These are phyloP conservation scores for Xestia xanthographa DNA, from an alignment of 2,888 invertebrate genomes.

Conservation along the genomic window DNA sequence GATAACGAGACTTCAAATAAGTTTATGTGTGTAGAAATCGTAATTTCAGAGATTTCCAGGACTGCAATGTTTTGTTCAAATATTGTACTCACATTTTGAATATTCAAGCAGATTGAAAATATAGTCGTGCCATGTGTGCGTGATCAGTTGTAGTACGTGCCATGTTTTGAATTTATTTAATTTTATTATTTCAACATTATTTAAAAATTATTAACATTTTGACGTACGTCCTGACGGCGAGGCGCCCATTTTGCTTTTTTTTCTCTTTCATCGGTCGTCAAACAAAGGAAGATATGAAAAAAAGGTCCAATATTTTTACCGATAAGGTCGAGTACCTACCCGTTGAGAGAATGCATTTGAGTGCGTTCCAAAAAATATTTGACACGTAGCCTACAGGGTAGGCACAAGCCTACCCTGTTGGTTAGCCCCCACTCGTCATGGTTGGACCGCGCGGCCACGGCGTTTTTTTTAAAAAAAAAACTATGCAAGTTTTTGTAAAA, in stretches of 20 bases:
- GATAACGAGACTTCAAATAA: not conserved
- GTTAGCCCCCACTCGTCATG: too few species aligned
- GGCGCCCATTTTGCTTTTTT: conserved; percentile 19
- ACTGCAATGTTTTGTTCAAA: not conserved
- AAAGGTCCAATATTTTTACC: not conserved
- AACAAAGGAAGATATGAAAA: conserved; percentile 25
- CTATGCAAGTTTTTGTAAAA: too few species aligned
- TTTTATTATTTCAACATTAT: conserved; percentile 47
- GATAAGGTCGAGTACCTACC: too few species aligned
- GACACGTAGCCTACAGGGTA: too few species aligned
- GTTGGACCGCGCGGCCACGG: too few species aligned
- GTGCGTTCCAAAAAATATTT: too few species aligned
- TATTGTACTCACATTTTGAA: conserved; percentile 46
- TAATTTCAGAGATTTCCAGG: not conserved
- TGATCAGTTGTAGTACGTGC: conserved; percentile 37
- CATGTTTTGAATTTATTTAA: conserved; percentile 50
- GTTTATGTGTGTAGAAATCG: not conserved
- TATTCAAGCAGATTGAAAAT: conserved; percentile 39
- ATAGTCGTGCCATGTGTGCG: conserved; percentile 11
- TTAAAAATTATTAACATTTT: conserved; percentile 51
- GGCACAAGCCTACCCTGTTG: too few species aligned
- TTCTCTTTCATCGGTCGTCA: not conserved
- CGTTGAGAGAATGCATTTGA: too few species aligned
- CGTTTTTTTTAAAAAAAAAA: too few species aligned
- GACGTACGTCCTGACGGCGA: conserved; percentile 25